These are phyloP conservation scores for Solea solea DNA, from an alignment of 2,113 vertebrate species.

Conservation along the genomic window DNA sequence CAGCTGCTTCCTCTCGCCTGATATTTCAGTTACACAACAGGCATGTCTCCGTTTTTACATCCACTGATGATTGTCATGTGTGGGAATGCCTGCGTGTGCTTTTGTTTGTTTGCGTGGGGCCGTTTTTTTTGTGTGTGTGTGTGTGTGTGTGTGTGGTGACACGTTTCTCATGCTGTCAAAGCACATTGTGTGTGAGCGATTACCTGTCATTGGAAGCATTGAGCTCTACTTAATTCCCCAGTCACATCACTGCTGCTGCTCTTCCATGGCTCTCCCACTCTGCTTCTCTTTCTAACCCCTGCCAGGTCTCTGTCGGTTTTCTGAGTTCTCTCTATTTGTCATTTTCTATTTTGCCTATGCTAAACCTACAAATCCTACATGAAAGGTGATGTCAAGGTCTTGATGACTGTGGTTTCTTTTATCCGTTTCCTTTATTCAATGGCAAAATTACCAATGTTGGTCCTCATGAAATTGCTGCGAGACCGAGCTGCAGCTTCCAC, in stretches of 20 bases:
- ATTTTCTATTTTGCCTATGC: conserved; percentile 4
- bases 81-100: conserved; percentile 35
- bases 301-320: conserved; percentile 12
- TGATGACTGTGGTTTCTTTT: conserved; percentile 24
- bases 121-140: neutral
- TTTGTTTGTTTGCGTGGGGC: conserved; percentile 66
- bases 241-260: conserved; percentile 38
- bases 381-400: conserved; percentile 28
- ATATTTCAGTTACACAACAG: conserved; percentile 15
- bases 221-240: conserved; percentile 54
- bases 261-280: conserved; percentile 36
- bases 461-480: conserved; percentile 22
- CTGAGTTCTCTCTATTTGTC: neutral
- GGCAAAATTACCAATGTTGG: conserved; percentile 8
- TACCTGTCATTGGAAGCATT: conserved; percentile 69
- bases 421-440: conserved; percentile 12
- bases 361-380: neutral
- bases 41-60: conserved; percentile 32
- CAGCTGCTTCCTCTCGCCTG: conserved; percentile 21
- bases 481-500: conserved; percentile 1
- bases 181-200: conserved; percentile 74
- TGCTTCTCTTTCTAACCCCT: conserved; percentile 39
- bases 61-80: conserved; percentile 38
- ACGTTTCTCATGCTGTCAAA: conserved; percentile 74
- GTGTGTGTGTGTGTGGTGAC: conserved; percentile 32